A percentile compares a stretch with the other conserved stretches of the same genome.
These are phyloP conservation scores for Rhinoderma darwinii DNA, from an alignment of 2,113 vertebrate genomes.

Conservation along the genomic window DNA sequence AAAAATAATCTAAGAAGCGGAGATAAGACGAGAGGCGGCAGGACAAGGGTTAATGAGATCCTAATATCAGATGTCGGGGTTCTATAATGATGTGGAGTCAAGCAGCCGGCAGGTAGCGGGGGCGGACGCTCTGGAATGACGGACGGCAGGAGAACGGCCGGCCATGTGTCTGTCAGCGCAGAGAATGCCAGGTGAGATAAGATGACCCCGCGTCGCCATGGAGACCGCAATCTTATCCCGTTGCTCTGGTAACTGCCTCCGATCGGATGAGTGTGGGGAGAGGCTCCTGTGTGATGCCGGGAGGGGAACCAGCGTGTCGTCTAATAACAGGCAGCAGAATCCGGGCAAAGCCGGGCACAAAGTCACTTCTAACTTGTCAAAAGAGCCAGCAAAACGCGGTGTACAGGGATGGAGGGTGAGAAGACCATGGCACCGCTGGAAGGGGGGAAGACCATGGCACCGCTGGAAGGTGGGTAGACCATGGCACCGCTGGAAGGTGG, in stretches of 20 bases:
- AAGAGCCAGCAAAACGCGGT: background rate
- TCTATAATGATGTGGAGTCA: background rate
- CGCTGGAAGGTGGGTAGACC: background rate
- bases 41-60: background rate
- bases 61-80: background rate
- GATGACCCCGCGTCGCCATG: slow-evolving; percentile 52
- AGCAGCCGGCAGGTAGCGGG: background rate
- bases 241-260: slow-evolving; percentile 53
- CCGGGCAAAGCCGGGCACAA: background rate
- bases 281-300: background rate
- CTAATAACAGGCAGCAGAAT: background rate
- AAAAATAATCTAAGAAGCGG: too few species aligned
- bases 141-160: background rate
- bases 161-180: slow-evolving; percentile 23
- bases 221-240: slow-evolving; percentile 49
- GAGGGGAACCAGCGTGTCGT: background rate
- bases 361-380: background rate
- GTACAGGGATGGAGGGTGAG: background rate
- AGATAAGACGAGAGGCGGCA: background rate
- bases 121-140: background rate
- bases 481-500: background rate
- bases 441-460: too few species aligned
- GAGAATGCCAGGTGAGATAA: slow-evolving; percentile 50
- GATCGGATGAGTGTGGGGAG: background rate
- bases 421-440: background rate